phyloP scores from a whole-genome alignment of 35 echinoderm and acorn worm species.

The Apostichopus californicus region DNA sequence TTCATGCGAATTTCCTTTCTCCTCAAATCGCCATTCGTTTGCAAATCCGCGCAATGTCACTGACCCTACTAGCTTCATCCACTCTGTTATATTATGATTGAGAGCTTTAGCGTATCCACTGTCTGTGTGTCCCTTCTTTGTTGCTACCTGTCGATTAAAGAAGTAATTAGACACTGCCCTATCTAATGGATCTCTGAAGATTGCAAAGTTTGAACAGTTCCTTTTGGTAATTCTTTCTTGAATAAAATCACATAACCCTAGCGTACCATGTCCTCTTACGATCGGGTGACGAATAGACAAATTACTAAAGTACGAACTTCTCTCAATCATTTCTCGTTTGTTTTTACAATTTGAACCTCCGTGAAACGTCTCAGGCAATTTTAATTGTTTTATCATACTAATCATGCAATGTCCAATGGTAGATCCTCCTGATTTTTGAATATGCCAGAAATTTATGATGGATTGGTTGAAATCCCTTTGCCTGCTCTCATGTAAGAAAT shows the following conservation, averaged over 20 bases:
- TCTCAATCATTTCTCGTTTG: neutral
- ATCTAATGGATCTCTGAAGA: constrained; percentile 31
- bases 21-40: too few species aligned
- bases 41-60: too few species aligned
- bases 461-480: too few species aligned
- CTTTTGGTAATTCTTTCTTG: neutral
- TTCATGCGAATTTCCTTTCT: too few species aligned
- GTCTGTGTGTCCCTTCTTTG: neutral
- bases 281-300: neutral
- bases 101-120: neutral
- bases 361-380: neutral
- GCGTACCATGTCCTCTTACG: neutral
- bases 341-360: neutral
- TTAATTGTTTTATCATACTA: neutral
- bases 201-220: neutral
- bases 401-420: neutral
- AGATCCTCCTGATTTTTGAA: neutral
- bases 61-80: too few species aligned
- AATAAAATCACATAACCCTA: constrained; percentile 30
- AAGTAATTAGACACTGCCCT: constrained; percentile 19
- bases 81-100: neutral
- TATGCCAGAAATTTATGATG: constrained; percentile 22
- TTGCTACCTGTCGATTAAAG: neutral
- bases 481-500: too few species aligned
- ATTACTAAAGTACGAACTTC: neutral